phyloP scores from a whole-genome alignment of 2,113 vertebrate genomes.

The Gopherus evgoodei region DNA sequence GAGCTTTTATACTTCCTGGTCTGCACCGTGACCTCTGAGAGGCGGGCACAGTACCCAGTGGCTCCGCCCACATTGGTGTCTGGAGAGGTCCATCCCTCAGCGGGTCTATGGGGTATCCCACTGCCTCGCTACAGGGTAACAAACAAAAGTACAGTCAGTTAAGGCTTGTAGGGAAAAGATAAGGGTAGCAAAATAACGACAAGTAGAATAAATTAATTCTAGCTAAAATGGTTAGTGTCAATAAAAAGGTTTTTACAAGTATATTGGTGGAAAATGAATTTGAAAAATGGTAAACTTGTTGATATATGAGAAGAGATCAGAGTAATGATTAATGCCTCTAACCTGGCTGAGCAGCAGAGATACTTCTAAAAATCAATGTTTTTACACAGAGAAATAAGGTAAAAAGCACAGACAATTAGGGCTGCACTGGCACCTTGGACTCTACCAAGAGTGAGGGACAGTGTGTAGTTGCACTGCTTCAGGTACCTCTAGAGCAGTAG shows the following conservation, averaged over 20 bases:
- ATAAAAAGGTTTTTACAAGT: not conserved
- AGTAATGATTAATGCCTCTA: constrained; percentile 54
- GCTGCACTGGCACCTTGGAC: not conserved
- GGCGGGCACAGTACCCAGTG: too few relatives aligned
- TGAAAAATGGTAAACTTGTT: constrained; percentile 24
- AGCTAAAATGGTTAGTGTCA: not conserved
- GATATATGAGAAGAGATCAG: constrained; percentile 48
- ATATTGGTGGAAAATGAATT: not conserved
- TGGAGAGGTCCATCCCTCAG: too few relatives aligned
- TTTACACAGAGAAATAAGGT: fast-evolving
- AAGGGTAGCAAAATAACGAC: not conserved
- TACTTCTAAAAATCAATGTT: constrained; percentile 3
- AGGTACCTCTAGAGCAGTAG: not conserved
- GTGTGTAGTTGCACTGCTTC: not conserved
- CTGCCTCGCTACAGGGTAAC: not conserved
- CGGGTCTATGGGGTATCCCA: too few relatives aligned
- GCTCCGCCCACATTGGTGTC: too few relatives aligned
- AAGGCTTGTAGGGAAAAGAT: not conserved
- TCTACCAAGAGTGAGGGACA: not conserved
- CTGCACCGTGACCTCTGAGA: too few relatives aligned
- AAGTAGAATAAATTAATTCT: not conserved
- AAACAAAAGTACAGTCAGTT: not conserved
- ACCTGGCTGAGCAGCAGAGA: constrained; percentile 12
- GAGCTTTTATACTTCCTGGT: too few relatives aligned
- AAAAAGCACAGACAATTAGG: not conserved